A percentile compares a stretch with the other conserved stretches of the same genome.
These are phyloP conservation scores for Psilanteris sp. DNA, from an alignment of 1,140 invertebrate species.

Conservation along the genomic window DNA sequence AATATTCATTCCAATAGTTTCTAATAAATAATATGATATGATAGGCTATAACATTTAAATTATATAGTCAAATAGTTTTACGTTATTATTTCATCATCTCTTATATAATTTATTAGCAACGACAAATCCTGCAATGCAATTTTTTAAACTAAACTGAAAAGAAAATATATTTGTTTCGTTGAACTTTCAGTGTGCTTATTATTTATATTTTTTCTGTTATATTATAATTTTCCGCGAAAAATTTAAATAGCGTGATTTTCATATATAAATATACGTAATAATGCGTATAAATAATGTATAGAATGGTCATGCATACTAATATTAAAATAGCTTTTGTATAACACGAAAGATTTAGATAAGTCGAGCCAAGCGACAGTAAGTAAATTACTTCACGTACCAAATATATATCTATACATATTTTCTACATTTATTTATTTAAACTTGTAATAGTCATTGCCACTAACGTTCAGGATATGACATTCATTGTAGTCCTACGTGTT, in stretches of 20 bases:
- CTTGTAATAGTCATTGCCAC: constrained; percentile 66
- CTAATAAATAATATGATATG: constrained; percentile 14
- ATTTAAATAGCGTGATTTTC: constrained; percentile 30
- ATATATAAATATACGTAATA: constrained; percentile 29
- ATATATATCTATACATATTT: constrained; percentile 73
- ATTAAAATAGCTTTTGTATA: constrained; percentile 75
- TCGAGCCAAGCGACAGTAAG: constrained; percentile 76
- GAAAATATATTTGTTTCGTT: constrained; percentile 51
- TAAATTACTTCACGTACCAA: constrained; percentile 78
- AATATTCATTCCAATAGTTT: background rate
- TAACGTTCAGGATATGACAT: constrained; percentile 66
- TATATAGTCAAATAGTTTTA: no score
- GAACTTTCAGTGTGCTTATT: constrained; percentile 53
- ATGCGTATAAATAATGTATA: constrained; percentile 24
- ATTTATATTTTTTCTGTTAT: constrained; percentile 14
- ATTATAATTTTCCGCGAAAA: constrained; percentile 35
- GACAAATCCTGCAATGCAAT: background rate
- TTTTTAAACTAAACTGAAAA: constrained; percentile 2
- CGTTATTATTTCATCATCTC: no score
- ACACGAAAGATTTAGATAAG: constrained; percentile 75
- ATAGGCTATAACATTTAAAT: no score
- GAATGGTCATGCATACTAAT: constrained; percentile 53
- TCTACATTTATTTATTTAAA: constrained; percentile 65
- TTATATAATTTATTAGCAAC: constrained; percentile 13
- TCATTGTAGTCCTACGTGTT: constrained; percentile 59